Evolutionary conservation across 1,140 invertebrate species (phyloP), one percentile per base, ranked within the genome.

Genomic region (Pemphigus obesinymphae): DNA sequence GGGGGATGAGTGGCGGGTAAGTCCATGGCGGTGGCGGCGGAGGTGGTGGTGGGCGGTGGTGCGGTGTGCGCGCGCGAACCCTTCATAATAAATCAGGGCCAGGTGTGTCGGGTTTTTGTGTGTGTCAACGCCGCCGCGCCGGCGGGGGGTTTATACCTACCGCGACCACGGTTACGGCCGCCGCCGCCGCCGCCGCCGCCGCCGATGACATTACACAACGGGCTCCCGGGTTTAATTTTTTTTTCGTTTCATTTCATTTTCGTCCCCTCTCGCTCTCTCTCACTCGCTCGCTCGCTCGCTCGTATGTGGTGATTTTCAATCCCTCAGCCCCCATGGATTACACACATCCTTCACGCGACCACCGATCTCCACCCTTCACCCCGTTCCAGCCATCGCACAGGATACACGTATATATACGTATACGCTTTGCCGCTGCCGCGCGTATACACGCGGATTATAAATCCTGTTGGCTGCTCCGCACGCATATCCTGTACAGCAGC

Each of bases 71-170:
- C 75, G 37, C 26, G 76, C 76, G 76, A 80, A 80, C 76, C 76
- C 76, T 80, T 80, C 76, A 80, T 63, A 80, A 80, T 80, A 80
- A 80, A 80, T 80, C 76, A 80, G 76, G 76, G 55, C 76, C 76
- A 80, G 76, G 76, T 80, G 76, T 80, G 73, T 50, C 58, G 55
- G 53, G 76, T 80, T 80, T 80, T 80, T 63, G 76, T 80, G 75
- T 78, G 76, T 63, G 76, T 73, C 70, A 73, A 80, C 76, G 50
- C 76, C 76, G 76, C 37, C 76, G 55, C 76, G 50, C 76, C 76
- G 76, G 55, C 76, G 55, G 76, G 76, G 73, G 76, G 76, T 45
- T 63, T 37, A 20, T 45, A 80, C 76, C 76, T 80, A 80, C 50
- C 68, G 31, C 68, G 37, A n/a, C n/a, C n/a, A n/a, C n/a, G n/a